phyloP scores from a whole-genome alignment of 2,797 vertebrate genomes.

The Sebastes nivosus region DNA sequence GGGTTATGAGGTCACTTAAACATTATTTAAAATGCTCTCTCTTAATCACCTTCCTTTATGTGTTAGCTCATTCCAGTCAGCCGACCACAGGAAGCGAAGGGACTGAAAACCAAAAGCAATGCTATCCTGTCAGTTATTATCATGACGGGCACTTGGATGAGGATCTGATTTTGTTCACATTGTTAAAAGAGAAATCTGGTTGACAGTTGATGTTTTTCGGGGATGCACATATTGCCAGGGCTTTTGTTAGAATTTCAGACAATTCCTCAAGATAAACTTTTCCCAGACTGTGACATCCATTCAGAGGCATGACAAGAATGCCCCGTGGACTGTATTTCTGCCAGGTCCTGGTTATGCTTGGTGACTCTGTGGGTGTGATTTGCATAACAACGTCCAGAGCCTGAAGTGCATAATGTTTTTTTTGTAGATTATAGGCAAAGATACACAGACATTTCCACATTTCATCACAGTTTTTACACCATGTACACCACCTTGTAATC shows the following conservation, averaged over 20 bases:
- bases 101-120: not conserved
- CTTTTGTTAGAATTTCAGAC: conserved; percentile 26
- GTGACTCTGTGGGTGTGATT: conserved; percentile 19
- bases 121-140: not conserved
- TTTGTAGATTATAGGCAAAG: not conserved
- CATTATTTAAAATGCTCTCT: conserved; percentile 11
- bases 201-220: conserved; percentile 8
- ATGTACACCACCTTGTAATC: not conserved
- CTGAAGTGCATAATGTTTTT: not conserved
- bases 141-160: not conserved
- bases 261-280: conserved; percentile 11
- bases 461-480: not conserved
- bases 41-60: not conserved
- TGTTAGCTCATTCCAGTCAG: not conserved
- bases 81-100: not conserved
- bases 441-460: not conserved
- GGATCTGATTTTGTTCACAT: not conserved
- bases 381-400: conserved; percentile 1
- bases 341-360: conserved; percentile 14
- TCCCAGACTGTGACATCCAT: conserved; percentile 7
- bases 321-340: conserved; percentile 26
- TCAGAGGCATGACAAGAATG: conserved; percentile 21
- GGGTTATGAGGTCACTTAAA: conserved; percentile 10
- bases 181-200: not conserved
- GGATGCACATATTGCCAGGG: not conserved